These are phyloP conservation scores for Agapornis roseicollis DNA, from an alignment of 2,113 vertebrate species.

Conservation along the genomic window DNA sequence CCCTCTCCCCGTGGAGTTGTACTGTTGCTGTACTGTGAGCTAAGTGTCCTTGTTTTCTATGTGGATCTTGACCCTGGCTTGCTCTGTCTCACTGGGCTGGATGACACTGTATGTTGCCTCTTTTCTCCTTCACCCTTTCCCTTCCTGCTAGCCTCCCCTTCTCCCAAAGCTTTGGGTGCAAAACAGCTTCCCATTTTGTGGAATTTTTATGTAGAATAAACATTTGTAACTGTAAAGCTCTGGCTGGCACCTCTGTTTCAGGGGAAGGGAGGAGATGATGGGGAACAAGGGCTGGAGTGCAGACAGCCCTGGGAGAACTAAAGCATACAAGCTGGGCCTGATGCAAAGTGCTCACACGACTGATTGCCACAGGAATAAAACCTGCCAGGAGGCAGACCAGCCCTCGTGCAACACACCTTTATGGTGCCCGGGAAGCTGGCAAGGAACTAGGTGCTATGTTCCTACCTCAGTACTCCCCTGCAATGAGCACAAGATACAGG, in stretches of 20 bases:
- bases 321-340: too few species aligned
- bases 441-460: background rate
- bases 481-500: background rate
- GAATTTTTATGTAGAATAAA: constrained; percentile 84
- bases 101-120: constrained; percentile 69
- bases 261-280: background rate
- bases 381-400: background rate
- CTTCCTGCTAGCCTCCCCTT: constrained; percentile 29
- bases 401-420: background rate
- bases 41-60: constrained; percentile 68
- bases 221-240: constrained; percentile 74
- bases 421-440: background rate
- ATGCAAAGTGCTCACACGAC: rapidly evolving
- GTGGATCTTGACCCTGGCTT: constrained; percentile 62
- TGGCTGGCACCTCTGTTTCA: background rate
- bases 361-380: background rate
- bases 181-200: constrained; percentile 80
- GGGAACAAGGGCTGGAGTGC: background rate
- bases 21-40: constrained; percentile 63
- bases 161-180: constrained; percentile 75
- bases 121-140: background rate
- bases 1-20: constrained; percentile 23
- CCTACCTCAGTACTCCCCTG: background rate
- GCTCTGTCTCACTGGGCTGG: constrained; percentile 72
- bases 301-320: background rate